phyloP scores from a whole-genome alignment of 1,140 invertebrate genomes.

The Heliconius himera region DNA sequence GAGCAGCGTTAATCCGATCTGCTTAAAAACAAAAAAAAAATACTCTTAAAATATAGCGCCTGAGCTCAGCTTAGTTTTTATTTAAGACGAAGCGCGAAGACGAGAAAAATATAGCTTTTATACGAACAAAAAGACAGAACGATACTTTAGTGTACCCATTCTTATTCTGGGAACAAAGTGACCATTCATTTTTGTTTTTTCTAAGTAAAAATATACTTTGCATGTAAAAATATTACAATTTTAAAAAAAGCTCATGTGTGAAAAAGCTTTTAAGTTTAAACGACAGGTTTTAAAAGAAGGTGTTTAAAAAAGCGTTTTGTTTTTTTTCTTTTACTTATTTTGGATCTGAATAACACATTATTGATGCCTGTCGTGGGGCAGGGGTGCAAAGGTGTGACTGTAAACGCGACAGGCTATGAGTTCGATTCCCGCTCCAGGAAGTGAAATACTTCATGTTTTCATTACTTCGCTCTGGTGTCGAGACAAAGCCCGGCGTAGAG shows the following conservation, averaged over 20 bases:
- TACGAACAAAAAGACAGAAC: neutral
- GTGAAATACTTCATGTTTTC: too few relatives aligned
- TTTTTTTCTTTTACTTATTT: neutral
- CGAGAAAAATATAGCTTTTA: neutral
- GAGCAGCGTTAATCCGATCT: neutral
- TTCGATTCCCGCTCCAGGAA: too few relatives aligned
- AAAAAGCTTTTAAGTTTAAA: neutral
- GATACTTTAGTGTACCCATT: neutral
- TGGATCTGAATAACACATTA: neutral
- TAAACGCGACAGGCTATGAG: too few relatives aligned
- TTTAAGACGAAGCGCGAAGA: neutral
- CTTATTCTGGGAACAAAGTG: conserved; percentile 1
- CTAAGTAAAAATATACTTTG: neutral
- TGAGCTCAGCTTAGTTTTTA: neutral
- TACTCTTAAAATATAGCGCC: neutral
- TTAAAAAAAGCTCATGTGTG: neutral
- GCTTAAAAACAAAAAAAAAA: neutral
- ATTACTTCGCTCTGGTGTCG: too few relatives aligned
- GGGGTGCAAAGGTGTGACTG: too few relatives aligned
- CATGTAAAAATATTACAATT: neutral
- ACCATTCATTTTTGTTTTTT: conserved; percentile 2
- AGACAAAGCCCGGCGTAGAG: too few relatives aligned
- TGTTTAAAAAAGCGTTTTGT: neutral
- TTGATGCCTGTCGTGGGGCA: too few relatives aligned
- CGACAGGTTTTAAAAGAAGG: neutral